Evolutionary conservation across 2,113 vertebrate species (phyloP), one percentile per base, ranked within the genome.

Genomic region (Camelus dromedarius): DNA sequence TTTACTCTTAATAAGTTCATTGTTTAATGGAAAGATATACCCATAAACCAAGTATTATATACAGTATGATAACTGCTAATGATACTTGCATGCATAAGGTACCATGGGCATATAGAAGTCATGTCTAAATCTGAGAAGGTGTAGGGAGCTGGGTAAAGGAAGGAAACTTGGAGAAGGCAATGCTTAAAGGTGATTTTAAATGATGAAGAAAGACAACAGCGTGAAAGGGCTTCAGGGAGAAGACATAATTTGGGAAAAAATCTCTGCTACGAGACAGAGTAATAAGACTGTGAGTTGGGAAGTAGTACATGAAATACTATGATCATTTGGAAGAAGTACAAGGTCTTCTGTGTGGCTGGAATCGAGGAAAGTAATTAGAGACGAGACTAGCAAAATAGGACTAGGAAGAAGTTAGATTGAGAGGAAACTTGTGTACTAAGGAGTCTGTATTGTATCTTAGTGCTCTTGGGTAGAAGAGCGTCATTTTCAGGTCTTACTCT

Each of bases 101-200:
- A 48, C 32, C 1, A 0, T 0, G 15, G 16, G n/a, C 32, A 10
- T 5, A 15, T 10, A 26, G 32, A 62, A 48, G 69, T 30, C 10
- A 15, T 16, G 30, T 8, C 42, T 58, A 16, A 54, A 19, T 73
- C 48, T 54, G 30, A 77, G n/a, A 83, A 85, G 35, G 32, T 2
- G 6, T 20, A 64, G 35, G 52, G 18, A 42, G 12, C 14, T 12
- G 28, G 26, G 38, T 18, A 69, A 95, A 54, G 32, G 19, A 52
- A 86, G n/a, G n/a, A 48, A 48, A 62, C 52, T 22, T 6, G 12
- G 50, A 81, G 72, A 73, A 54, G 2, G 42, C 26, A 28, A 30
- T 56, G 46, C 4, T 58, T 16, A 48, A 81, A 8, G 32, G 20
- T 18, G 26, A 60, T 73, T 82, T 54, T 60, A 42, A 48, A 50